These are phyloP conservation scores for Gonocerus acuteangulatus DNA, from an alignment of 2,888 invertebrate genomes.

Conservation along the genomic window DNA sequence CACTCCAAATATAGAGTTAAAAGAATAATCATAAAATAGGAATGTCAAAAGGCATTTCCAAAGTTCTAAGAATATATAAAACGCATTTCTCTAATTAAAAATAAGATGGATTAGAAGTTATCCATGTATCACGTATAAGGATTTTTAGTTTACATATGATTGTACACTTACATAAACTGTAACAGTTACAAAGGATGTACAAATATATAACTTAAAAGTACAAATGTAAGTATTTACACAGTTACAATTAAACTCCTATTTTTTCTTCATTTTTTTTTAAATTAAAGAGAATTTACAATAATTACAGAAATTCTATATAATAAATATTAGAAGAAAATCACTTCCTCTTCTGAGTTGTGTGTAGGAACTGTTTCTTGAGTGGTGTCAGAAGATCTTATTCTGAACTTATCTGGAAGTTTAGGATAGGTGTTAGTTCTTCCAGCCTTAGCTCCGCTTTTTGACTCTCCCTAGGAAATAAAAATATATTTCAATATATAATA, in stretches of 20 bases:
- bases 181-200: slow-evolving; percentile 12
- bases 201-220: slow-evolving; percentile 17
- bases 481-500: too few relatives aligned
- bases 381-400: slow-evolving; percentile 51
- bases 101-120: neutral
- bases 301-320: slow-evolving; percentile 8
- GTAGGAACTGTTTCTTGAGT: slow-evolving; percentile 33
- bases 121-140: neutral
- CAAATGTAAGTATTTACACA: slow-evolving; percentile 2
- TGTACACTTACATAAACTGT: neutral
- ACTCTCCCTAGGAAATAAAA: slow-evolving; percentile 30
- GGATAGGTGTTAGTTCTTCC: slow-evolving; percentile 62
- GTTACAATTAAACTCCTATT: neutral
- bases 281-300: slow-evolving; percentile 16
- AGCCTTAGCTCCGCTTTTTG: slow-evolving; percentile 39
- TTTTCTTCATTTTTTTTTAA: neutral
- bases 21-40: too few relatives aligned
- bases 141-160: neutral
- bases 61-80: too few relatives aligned
- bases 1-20: too few relatives aligned
- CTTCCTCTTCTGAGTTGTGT: slow-evolving; percentile 39
- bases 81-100: neutral
- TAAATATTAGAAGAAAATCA: slow-evolving; percentile 40
- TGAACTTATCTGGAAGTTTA: slow-evolving; percentile 61
- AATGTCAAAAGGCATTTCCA: too few relatives aligned